Conservation (phyloP, 2,113 vertebrate species). For the Chamaetylas fuelleborni region DNA sequence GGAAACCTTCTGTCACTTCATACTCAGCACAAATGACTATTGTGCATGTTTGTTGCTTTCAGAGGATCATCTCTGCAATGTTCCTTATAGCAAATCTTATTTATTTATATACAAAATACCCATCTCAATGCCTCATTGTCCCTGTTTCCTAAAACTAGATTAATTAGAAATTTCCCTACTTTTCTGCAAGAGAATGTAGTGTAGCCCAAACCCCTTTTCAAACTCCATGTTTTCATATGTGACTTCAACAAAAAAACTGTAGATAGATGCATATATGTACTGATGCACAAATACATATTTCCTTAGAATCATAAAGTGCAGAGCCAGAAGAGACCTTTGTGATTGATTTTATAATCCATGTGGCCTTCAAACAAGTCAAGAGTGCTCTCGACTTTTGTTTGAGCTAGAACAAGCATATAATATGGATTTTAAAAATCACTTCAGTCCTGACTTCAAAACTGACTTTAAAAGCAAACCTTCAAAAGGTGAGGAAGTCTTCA, state of each 20-base stretch:
- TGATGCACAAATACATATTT: not conserved
- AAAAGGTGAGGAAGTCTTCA: not conserved
- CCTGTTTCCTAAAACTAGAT: not conserved
- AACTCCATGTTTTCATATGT: not conserved
- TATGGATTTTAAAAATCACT: not conserved
- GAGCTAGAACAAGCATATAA: not conserved
- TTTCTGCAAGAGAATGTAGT: not conserved
- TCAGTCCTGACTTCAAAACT: not conserved
- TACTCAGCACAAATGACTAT: not conserved
- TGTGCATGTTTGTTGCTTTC: not conserved
- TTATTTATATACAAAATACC: not conserved
- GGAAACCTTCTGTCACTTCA: not conserved
- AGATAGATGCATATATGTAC: not conserved
- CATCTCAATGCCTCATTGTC: not conserved
- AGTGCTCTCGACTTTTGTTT: not conserved
- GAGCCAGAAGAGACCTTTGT: not conserved
- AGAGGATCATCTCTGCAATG: not conserved
- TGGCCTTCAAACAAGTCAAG: not conserved
- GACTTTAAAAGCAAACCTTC: not conserved
- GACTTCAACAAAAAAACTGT: not conserved
- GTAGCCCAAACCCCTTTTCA: not conserved
- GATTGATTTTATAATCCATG: not conserved
- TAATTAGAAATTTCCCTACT: not conserved
- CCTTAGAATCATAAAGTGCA: not conserved
- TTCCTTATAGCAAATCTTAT: not conserved